Evolutionary conservation across 2,888 invertebrate genomes (phyloP), one percentile per base, ranked within the genome.

Genomic region (Tenthredo livida): DNA sequence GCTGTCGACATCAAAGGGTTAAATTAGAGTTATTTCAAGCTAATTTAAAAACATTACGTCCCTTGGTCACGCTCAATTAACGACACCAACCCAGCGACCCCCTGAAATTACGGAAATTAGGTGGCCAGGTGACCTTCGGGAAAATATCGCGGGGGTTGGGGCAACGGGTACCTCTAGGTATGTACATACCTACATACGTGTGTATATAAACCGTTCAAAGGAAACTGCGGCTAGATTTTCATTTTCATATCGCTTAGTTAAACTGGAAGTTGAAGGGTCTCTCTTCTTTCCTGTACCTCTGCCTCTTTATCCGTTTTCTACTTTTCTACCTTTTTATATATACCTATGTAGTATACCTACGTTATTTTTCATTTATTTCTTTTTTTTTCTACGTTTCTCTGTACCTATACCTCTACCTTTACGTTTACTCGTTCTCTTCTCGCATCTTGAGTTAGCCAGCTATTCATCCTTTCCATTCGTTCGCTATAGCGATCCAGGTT

Each of bases 401-500:
- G 17, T 67, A 33, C 33, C 10, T 25, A 6, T 0, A 6, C 15
- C 40, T n/a, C 0, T 21, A n/a, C n/a, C n/a, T n/a, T n/a, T n/a
- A n/a, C n/a, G n/a, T n/a, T n/a, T 29, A 29, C 21, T 12, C 40
- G 10, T 15, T n/a, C 0, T n/a, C 54, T 33, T 9, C 2, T n/a
- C 25, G 21, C 25, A 33, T 54, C 47, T 54, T 54, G 33, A 17
- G 47, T 17, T 25, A 67, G 40, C 50, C 17, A 17, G 77, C 50
- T 50, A 54, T 33, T 77, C 77, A 50, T 77, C 50, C 54, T 54
- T 77, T 54, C 85, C 54, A 67, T 84, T 70, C 40, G 33, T 84
- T 84, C 84, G 86, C 85, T 87, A 87, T 88, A 86, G 86, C 86
- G 86, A 88, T 88, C 87, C 87, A 84, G 85, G 84, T 86, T 87